phyloP scores from a whole-genome alignment of 1,140 invertebrate species.

The Caerostris darwini region DNA sequence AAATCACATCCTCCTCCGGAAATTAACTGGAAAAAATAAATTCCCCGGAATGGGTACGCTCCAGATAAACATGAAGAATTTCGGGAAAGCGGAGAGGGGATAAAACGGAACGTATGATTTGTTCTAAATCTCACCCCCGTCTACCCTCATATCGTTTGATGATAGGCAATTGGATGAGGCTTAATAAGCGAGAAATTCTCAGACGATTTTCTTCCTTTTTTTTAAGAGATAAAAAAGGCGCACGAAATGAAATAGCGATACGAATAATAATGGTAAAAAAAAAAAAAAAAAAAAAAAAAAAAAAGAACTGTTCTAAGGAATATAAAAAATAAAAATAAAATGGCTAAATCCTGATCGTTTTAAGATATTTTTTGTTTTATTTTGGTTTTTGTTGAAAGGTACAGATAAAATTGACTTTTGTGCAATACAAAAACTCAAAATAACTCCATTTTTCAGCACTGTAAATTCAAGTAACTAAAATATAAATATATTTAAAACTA shows the following conservation, averaged over 20 bases:
- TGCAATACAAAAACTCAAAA: too few relatives aligned
- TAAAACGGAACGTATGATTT: background rate
- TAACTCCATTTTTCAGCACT: too few relatives aligned
- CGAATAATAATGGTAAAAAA: too few relatives aligned
- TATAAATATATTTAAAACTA: too few relatives aligned
- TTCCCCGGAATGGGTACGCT: background rate
- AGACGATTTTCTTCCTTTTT: background rate
- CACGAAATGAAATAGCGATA: background rate
- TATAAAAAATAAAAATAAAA: background rate
- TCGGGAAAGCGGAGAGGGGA: background rate
- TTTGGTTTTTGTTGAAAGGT: too few relatives aligned
- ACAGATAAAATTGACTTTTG: too few relatives aligned
- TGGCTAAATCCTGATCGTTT: background rate
- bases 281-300: background rate
- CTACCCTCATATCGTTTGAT: background rate
- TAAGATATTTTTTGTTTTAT: background rate
- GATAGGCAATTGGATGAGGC: background rate
- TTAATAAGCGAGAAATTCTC: background rate
- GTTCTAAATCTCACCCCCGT: background rate
- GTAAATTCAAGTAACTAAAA: too few relatives aligned
- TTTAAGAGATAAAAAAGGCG: background rate
- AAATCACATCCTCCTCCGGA: background rate
- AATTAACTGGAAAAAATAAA: conserved; percentile 2
- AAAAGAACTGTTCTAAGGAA: background rate
- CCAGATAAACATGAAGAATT: background rate